Evolutionary conservation across 2,113 vertebrate genomes (phyloP).

Genomic region (Lamprotornis superbus): DNA sequence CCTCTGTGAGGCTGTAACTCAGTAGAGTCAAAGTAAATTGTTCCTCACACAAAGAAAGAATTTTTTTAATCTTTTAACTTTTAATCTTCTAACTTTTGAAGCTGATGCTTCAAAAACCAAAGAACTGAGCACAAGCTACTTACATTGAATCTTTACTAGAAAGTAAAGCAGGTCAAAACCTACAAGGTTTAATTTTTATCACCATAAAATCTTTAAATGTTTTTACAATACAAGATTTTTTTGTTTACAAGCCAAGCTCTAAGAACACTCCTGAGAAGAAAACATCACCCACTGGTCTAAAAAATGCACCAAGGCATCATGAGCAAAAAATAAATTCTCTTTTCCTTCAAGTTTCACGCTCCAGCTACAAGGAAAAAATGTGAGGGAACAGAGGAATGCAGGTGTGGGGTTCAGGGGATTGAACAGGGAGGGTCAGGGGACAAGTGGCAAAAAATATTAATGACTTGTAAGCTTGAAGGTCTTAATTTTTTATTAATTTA

Average conservation of each 20-base stretch:
- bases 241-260: rapidly evolving
- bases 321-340: rapidly evolving
- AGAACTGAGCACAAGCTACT: background rate
- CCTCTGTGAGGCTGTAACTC: rapidly evolving
- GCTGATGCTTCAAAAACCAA: rapidly evolving
- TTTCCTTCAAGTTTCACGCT: rapidly evolving
- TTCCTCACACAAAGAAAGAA: rapidly evolving
- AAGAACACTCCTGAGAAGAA: rapidly evolving
- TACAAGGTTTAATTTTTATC: rapidly evolving
- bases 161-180: rapidly evolving
- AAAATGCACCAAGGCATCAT: rapidly evolving
- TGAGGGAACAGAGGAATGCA: background rate
- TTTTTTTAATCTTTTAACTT: background rate
- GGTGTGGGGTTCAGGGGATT: background rate
- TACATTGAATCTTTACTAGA: rapidly evolving
- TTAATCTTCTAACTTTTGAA: no score
- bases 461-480: rapidly evolving
- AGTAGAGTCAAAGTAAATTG: rapidly evolving
- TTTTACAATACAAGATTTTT: rapidly evolving
- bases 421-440: background rate
- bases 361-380: background rate
- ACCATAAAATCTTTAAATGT: rapidly evolving
- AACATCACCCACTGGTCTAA: rapidly evolving
- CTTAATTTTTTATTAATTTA: no score
- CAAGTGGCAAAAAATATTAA: background rate